phyloP scores from a whole-genome alignment of 2,888 invertebrate species.

The Nebria salina region DNA sequence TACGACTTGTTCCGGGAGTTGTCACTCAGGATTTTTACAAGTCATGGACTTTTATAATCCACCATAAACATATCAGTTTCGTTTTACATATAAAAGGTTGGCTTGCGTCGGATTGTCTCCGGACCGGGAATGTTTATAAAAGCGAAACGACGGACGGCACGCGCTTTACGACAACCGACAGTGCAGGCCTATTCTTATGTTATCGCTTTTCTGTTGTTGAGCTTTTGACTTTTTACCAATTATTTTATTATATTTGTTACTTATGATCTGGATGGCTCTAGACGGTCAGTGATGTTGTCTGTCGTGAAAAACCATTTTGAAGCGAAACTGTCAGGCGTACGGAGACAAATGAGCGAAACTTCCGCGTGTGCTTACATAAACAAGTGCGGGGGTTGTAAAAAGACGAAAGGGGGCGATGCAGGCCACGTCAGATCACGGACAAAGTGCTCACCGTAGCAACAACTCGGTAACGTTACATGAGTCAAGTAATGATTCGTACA shows the following conservation, averaged over 20 bases:
- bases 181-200: neutral
- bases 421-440: constrained; percentile 53
- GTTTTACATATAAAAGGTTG: constrained; percentile 62
- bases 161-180: constrained; percentile 29
- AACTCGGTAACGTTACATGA: constrained; percentile 54
- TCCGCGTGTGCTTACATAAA: constrained; percentile 60
- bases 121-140: constrained; percentile 57
- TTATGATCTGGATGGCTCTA: too few species aligned
- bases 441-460: constrained; percentile 61
- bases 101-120: constrained; percentile 56
- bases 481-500: constrained; percentile 63
- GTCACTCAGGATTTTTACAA: constrained; percentile 64
- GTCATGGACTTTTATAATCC: constrained; percentile 64
- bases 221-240: neutral
- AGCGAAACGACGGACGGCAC: constrained; percentile 34
- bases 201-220: neutral
- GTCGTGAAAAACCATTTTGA: constrained; percentile 51
- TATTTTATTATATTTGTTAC: too few species aligned
- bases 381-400: constrained; percentile 55
- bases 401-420: constrained; percentile 51
- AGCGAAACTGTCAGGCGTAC: constrained; percentile 57
- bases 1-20: constrained; percentile 60
- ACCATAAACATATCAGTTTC: constrained; percentile 62
- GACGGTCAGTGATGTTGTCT: neutral
- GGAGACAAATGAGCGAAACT: constrained; percentile 56